These are phyloP conservation scores for Agonopterix arenella DNA, from an alignment of 2,888 invertebrate genomes.

Conservation along the genomic window DNA sequence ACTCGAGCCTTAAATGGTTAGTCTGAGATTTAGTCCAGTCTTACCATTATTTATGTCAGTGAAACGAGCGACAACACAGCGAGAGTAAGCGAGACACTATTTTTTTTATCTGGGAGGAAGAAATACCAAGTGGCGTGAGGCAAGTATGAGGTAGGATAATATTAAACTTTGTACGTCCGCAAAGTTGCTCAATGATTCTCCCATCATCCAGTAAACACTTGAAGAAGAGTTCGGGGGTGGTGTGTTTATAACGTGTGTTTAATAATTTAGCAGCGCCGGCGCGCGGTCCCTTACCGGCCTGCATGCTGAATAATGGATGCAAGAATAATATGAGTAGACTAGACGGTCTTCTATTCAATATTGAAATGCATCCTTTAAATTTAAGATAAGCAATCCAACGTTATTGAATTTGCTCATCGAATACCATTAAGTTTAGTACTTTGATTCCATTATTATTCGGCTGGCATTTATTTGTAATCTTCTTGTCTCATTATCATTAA, in stretches of 20 bases:
- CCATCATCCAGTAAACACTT: slow-evolving; percentile 47
- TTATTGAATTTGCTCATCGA: too few species aligned
- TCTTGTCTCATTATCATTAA: slow-evolving; percentile 34
- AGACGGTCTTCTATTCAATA: slow-evolving; percentile 50
- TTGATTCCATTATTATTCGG: not conserved
- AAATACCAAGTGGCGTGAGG: not conserved
- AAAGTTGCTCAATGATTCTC: slow-evolving; percentile 40
- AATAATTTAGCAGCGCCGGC: slow-evolving; percentile 64
- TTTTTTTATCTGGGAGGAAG: slow-evolving; percentile 1
- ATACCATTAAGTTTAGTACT: too few species aligned
- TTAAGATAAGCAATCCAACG: not conserved
- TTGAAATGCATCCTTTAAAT: slow-evolving; percentile 16
- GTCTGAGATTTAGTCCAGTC: slow-evolving; percentile 46
- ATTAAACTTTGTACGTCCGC: not conserved
- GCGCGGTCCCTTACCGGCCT: slow-evolving; percentile 51
- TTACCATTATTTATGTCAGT: slow-evolving; percentile 9
- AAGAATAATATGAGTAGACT: slow-evolving; percentile 61
- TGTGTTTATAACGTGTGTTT: slow-evolving; percentile 67
- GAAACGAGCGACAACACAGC: not conserved
- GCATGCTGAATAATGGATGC: slow-evolving; percentile 66
- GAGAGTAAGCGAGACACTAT: slow-evolving; percentile 1
- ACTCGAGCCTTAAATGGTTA: slow-evolving; percentile 53
- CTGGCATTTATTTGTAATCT: slow-evolving; percentile 10
- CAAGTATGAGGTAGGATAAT: not conserved
- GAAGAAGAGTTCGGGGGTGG: slow-evolving; percentile 42